Evolutionary conservation across 1,140 invertebrate genomes (phyloP).

Genomic region (Sycophaga agraensis): DNA sequence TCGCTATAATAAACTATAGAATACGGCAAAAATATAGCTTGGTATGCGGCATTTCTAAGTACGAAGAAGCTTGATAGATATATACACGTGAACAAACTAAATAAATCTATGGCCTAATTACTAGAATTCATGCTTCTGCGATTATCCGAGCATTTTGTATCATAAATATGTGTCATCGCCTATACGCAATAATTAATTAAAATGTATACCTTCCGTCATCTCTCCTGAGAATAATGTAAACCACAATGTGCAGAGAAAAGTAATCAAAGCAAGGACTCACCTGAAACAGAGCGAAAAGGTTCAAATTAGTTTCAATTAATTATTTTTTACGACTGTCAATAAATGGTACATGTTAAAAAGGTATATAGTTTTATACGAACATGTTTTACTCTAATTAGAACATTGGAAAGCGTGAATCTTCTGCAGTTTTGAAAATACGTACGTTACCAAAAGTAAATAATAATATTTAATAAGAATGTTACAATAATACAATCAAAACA

Average conservation of each 20-base stretch:
- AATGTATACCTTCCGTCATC: slow-evolving; percentile 14
- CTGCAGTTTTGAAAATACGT: too few species aligned
- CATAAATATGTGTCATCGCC: not conserved
- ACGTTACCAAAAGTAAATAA: too few species aligned
- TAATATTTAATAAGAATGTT: too few species aligned
- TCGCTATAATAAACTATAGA: too few species aligned
- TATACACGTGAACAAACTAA: not conserved
- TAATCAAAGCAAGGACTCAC: slow-evolving; percentile 30
- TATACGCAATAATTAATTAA: not conserved
- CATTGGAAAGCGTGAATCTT: too few species aligned
- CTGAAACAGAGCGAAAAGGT: slow-evolving; percentile 30
- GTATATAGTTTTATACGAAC: not conserved
- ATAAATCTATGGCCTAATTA: not conserved
- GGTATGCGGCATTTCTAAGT: too few species aligned
- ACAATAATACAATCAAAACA: too few species aligned
- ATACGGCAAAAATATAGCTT: too few species aligned
- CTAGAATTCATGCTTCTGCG: not conserved
- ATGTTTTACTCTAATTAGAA: not conserved
- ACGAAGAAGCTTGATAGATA: too few species aligned
- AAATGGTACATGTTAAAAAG: not conserved
- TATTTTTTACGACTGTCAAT: not conserved
- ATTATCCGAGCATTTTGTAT: slow-evolving; percentile 3
- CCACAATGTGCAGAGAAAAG: not conserved
- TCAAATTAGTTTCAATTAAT: not conserved
- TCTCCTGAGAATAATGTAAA: not conserved